These are phyloP conservation scores for Coelopa frigida DNA, from an alignment of 1,140 invertebrate genomes.

Conservation along the genomic window DNA sequence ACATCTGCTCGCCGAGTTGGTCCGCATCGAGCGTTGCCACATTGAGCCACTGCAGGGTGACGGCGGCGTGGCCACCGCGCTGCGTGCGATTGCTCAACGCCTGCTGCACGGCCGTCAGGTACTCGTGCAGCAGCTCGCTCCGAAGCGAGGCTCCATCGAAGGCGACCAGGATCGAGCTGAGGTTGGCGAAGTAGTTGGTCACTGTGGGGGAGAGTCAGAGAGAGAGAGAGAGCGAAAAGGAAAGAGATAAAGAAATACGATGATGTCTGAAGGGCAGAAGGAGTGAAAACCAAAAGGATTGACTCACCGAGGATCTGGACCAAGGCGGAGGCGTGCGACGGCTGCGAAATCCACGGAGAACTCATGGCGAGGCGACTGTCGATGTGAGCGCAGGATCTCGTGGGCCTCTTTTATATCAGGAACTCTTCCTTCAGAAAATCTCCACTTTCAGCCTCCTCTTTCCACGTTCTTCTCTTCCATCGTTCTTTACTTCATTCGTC, in stretches of 20 bases:
- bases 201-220: conserved; percentile 12
- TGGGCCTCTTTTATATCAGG: too few species aligned
- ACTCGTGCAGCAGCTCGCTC: conserved; percentile 21
- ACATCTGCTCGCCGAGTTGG: conserved; percentile 17
- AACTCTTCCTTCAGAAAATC: too few species aligned
- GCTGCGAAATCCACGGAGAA: too few species aligned
- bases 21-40: conserved; percentile 10
- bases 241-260: background rate
- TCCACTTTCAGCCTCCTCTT: too few species aligned
- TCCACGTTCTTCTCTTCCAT: too few species aligned
- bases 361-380: too few species aligned
- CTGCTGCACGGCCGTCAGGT: conserved; percentile 20
- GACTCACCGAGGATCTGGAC: conserved; percentile 13
- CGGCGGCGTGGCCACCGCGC: conserved; percentile 3
- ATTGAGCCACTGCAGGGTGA: conserved; percentile 33
- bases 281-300: background rate
- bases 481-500: too few species aligned
- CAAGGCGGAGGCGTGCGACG: conserved; percentile 7
- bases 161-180: conserved; percentile 30
- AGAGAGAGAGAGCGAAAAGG: background rate
- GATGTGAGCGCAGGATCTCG: too few species aligned
- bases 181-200: conserved; percentile 17
- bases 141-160: conserved; percentile 16
- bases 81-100: conserved; percentile 17
- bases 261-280: background rate